phyloP scores from a whole-genome alignment of 1,140 invertebrate genomes.

The Ephestia elutella region DNA sequence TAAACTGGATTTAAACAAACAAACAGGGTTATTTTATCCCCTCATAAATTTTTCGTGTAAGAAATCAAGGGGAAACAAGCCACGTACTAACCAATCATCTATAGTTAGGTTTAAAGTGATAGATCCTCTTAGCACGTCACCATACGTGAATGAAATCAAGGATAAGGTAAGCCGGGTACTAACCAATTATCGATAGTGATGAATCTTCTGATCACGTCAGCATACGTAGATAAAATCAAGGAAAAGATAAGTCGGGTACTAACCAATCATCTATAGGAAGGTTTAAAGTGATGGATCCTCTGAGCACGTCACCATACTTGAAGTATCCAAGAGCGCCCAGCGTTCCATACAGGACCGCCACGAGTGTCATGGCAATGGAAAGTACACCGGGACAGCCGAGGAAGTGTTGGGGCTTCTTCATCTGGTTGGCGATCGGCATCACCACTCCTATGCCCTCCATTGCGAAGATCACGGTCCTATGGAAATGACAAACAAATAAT shows the following conservation, averaged over 20 bases:
- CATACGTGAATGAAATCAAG: constrained; percentile 72
- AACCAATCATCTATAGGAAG: constrained; percentile 74
- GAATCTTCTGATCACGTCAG: constrained; percentile 77
- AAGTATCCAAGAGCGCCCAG: constrained; percentile 91
- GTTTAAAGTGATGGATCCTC: constrained; percentile 40
- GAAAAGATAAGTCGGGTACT: too few relatives aligned
- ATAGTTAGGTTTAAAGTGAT: constrained; percentile 83
- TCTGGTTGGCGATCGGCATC: constrained; percentile 91
- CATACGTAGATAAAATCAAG: constrained; percentile 72
- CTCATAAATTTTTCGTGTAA: too few relatives aligned
- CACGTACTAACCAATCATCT: constrained; percentile 71
- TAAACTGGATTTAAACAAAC: too few relatives aligned
- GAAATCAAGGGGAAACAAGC: too few relatives aligned
- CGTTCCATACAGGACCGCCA: constrained; percentile 81
- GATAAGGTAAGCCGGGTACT: too few relatives aligned
- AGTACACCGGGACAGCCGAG: constrained; percentile 87
- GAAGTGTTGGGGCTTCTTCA: constrained; percentile 87
- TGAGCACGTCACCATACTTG: constrained; percentile 80
- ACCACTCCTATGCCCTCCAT: constrained; percentile 90
- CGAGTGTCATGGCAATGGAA: constrained; percentile 86
- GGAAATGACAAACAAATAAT: too few relatives aligned
- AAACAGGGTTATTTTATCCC: too few relatives aligned
- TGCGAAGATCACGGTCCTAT: constrained; percentile 84
- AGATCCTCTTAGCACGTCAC: constrained; percentile 77
- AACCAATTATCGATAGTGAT: constrained; percentile 78